phyloP scores from a whole-genome alignment of 2,113 vertebrate genomes.

The Halichoerus grypus region DNA sequence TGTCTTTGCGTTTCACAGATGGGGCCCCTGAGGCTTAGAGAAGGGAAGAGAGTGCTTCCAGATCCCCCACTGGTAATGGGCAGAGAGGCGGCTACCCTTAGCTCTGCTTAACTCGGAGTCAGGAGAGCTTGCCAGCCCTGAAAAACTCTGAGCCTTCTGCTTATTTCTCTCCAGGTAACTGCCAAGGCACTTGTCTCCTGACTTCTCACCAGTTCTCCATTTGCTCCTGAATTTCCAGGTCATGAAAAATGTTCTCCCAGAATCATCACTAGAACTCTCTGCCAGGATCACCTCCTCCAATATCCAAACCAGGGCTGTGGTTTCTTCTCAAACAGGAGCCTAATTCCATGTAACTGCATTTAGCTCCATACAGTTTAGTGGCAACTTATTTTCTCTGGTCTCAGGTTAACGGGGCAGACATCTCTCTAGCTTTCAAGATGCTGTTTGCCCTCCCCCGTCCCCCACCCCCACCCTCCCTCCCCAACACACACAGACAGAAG shows the following conservation, averaged over 20 bases:
- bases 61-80: not conserved
- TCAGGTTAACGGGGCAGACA: not conserved
- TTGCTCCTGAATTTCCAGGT: not conserved
- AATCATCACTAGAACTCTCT: not conserved
- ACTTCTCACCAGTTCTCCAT: not conserved
- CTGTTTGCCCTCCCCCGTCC: not conserved
- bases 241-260: not conserved
- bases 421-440: not conserved
- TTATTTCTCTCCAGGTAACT: not conserved
- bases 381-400: not conserved
- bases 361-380: not conserved
- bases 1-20: not conserved
- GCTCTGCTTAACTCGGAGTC: not conserved
- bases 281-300: not conserved
- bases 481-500: not conserved
- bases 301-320: not conserved
- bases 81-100: accelerated
- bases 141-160: not conserved
- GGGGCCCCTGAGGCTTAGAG: not conserved
- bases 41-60: not conserved
- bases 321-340: not conserved
- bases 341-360: not conserved
- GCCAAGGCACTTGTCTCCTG: not conserved
- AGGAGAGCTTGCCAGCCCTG: not conserved
- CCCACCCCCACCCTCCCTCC: accelerated